A percentile compares a stretch with the other conserved stretches of the same genome.
These are phyloP conservation scores for Ctenicera cuprea DNA, from an alignment of 2,888 invertebrate genomes.

Conservation along the genomic window DNA sequence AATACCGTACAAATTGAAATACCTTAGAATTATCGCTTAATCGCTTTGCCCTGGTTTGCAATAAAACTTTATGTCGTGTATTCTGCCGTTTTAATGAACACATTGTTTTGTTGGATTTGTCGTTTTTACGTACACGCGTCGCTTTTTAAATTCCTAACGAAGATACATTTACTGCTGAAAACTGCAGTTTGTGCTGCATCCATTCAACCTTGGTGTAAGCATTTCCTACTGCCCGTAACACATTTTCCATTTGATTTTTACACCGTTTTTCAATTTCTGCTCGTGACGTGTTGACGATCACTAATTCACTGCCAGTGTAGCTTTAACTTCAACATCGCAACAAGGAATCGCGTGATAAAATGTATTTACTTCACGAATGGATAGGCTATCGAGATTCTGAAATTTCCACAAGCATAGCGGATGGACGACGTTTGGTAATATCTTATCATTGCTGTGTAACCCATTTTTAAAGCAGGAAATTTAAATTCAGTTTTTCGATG, in stretches of 20 bases:
- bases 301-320: background rate
- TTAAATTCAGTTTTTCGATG: background rate
- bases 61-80: constrained; percentile 23
- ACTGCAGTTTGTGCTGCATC: no score
- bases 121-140: constrained; percentile 10
- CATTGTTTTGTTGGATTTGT: no score
- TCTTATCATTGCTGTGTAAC: background rate
- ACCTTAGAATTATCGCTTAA: constrained; percentile 1
- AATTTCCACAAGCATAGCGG: background rate
- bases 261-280: background rate
- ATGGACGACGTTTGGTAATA: background rate
- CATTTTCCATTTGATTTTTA: no score
- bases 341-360: background rate
- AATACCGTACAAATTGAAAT: background rate
- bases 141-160: background rate
- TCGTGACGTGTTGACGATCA: constrained; percentile 4
- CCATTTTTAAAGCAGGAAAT: background rate
- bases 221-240: no score
- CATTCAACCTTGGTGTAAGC: no score
- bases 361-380: background rate
- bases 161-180: background rate
- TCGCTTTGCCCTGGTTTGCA: constrained; percentile 2
- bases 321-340: background rate
- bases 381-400: background rate
- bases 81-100: no score